A percentile compares a stretch with the other conserved stretches of the same genome.
phyloP scores from a whole-genome alignment of 2,797 vertebrate species.

The Peromyscus attwateri region DNA sequence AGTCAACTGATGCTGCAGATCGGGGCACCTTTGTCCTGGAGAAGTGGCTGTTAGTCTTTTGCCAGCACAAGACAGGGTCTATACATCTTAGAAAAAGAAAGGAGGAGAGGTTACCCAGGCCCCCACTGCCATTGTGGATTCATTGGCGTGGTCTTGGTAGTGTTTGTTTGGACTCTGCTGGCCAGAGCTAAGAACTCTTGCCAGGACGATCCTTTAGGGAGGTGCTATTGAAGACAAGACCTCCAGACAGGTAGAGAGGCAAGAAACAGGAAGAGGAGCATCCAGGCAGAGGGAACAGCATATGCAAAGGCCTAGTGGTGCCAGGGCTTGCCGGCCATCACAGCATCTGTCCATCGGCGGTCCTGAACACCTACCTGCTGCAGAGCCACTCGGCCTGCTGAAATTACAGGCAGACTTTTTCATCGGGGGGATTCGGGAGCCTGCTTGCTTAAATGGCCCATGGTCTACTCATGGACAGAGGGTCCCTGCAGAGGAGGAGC shows the following conservation, averaged over 20 bases:
- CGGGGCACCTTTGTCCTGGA: background rate
- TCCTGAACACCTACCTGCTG: background rate
- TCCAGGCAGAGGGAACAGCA: background rate
- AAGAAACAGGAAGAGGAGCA: background rate
- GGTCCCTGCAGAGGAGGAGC: background rate
- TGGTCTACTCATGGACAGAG: background rate
- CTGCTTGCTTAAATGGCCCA: background rate
- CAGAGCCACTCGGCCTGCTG: background rate
- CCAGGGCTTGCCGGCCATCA: background rate
- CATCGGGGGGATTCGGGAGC: rapidly evolving
- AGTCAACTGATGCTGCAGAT: background rate
- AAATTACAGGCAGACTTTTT: background rate
- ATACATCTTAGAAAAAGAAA: background rate
- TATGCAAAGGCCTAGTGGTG: rapidly evolving
- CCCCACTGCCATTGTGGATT: background rate
- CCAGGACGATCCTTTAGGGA: background rate
- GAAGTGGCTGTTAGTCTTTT: background rate
- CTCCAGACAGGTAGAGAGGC: background rate
- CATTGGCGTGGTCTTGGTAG: background rate
- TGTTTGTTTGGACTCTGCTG: background rate
- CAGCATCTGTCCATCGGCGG: rapidly evolving
- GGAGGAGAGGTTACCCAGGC: too few relatives aligned
- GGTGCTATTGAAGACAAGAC: background rate
- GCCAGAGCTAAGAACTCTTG: background rate
- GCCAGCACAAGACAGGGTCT: background rate